Base-by-base conservation (phyloP, 2,113 vertebrate species). In the Osmerus mordax region DNA sequence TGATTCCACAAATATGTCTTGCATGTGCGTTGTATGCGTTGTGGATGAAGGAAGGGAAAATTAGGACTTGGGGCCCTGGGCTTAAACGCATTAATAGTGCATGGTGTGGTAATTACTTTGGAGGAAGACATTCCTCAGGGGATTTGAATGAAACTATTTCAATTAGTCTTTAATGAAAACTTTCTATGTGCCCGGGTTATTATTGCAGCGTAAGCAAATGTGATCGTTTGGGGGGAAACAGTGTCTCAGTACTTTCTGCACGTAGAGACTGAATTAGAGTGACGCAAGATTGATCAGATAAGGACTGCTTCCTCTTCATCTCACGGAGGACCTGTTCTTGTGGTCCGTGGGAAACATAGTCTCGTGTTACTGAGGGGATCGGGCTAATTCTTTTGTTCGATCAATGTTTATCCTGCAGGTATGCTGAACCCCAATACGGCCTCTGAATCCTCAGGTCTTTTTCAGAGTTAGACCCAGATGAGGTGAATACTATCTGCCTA, bases 401-500 rank as follows among this genome's bases (percentile, higher is more conserved):
- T 72, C 80, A 76, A 51, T 87, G 72, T 90, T 83, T 89, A 36
- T 85, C 86, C 89, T 86, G 58, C 88, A 93, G 91, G 92, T 91
- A 83, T 92, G 81, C 86, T 90, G 83, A 84, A 89, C 75, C 84
- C 90, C 73, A 90, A 79, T 83, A 82, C 87, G 81, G 85, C 89
- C 59, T 83, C 90, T 70, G 91, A 93, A 82, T 89, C 91, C 66
- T 91, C 90, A 79, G 89, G 90, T 79, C 88, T 92, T 82, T 92
- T 93, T 87, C 91, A 93, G 88, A 91, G 77, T 81, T 90, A 90
- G 85, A 68, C 75, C 72, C 18, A 32, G 41, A 73, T 71, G 86
- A 90, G 88, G 87, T 90, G 88, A 90, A 88, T 89, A 86, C 74
- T 73, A n/a, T 79, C 65, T 84, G 73, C 85, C 19, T 80, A 75